Evolutionary conservation across 1,140 invertebrate genomes (phyloP), one percentile per base, ranked within the genome.

Genomic region (Zaprionus lachaisei): DNA sequence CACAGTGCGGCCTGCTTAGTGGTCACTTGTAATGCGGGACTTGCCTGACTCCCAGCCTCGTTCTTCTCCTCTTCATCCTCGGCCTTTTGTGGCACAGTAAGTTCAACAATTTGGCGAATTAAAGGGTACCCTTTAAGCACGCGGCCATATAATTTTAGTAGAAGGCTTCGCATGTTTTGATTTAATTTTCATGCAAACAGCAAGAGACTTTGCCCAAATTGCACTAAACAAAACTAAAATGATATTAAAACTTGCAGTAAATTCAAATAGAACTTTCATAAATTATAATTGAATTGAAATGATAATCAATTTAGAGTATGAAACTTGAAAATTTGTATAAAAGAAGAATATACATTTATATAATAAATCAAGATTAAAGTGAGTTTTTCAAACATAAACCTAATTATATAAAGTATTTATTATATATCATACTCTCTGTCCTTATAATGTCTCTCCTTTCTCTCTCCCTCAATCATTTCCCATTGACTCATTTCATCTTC

Each of bases 21-120:
- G 76, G 76, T 80, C 83, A 79, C 31, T 71, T 69, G 65, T 49
- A 49, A 26, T 37, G 49, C 28, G 49, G 49, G 22, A 22, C 47
- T 51, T 12, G 20, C 47, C 47, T 49, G 17, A 17, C 41, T 47
- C 6, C 38, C 2, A n/a, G 15, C 15, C 15, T 41, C 38, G 15
- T n/a, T 2, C 15, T 6, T n/a, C 38, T 41, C 6, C n/a, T 5
- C 38, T 5, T 47, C 6, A 0, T 17, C 2, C n/a, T 34, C n/a
- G n/a, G 41, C 3, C 41, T 20, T 47, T 57, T 58, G 54, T 51
- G 68, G 49, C 34, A 20, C n/a, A 57, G 41, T 54, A 67, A 72
- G 71, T 31, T 44, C 28, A 49, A 70, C 66, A 63, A 63, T 70
- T 62, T 69, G 66, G 37, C 24, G 11, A 47, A 62, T 57, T 65